These are phyloP conservation scores for Campylorhamphus procurvoides DNA, from an alignment of 2,113 vertebrate species.

Conservation along the genomic window DNA sequence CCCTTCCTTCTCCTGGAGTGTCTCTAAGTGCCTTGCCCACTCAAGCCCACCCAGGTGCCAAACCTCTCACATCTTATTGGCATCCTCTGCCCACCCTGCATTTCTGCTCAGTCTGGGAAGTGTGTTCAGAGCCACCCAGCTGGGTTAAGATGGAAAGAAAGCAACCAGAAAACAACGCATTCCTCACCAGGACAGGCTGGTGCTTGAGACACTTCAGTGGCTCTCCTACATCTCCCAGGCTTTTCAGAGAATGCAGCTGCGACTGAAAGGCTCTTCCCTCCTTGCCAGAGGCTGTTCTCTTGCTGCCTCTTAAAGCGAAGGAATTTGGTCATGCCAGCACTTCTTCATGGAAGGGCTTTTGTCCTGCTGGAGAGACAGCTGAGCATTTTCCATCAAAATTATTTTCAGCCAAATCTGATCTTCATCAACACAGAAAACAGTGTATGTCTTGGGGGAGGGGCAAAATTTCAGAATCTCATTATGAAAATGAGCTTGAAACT, in stretches of 20 bases:
- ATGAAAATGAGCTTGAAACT: not conserved
- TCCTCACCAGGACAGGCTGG: not conserved
- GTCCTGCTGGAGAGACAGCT: slow-evolving; percentile 1
- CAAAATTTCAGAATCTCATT: not conserved
- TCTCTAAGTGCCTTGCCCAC: not conserved
- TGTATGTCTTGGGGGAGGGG: not conserved
- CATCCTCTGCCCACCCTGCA: not conserved
- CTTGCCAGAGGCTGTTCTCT: not conserved
- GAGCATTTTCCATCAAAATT: slow-evolving; percentile 2
- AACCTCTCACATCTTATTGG: fast-evolving
- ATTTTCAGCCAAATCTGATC: slow-evolving; percentile 14
- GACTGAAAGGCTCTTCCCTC: not conserved
- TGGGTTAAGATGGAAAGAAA: not conserved
- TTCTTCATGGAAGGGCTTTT: not conserved
- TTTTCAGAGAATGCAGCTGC: not conserved
- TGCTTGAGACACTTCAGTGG: not conserved
- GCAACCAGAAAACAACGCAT: not conserved
- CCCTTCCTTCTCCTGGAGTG: not conserved
- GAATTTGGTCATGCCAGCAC: not conserved
- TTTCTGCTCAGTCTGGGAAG: not conserved
- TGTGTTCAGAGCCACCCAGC: not conserved
- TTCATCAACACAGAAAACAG: not conserved
- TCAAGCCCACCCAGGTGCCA: not conserved
- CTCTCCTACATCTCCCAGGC: not conserved
- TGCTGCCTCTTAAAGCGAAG: not conserved